Percentiles rank a stretch among this genome's conserved stretches.
Evolutionary conservation across 1,140 invertebrate genomes (phyloP).

Genomic region (Drosophila prosaltans): DNA sequence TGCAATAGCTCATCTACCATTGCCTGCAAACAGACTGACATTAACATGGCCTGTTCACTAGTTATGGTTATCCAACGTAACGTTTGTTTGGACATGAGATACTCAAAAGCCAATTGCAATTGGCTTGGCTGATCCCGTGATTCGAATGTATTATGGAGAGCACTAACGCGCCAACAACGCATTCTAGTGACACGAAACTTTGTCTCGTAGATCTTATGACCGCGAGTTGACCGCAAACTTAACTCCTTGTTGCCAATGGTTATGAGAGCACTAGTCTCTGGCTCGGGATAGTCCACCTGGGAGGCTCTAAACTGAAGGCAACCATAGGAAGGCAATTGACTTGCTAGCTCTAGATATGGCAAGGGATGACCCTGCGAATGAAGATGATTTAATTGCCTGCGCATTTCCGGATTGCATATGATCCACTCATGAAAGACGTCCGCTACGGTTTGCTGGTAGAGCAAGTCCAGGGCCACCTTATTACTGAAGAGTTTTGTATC

Average conservation of each 20-base stretch:
- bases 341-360: constrained; percentile 93
- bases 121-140: constrained; percentile 63
- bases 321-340: constrained; percentile 93
- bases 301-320: constrained; percentile 87
- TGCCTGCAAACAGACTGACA: constrained; percentile 96
- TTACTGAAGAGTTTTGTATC: constrained; percentile 93
- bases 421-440: constrained; percentile 95
- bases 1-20: constrained; percentile 97
- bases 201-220: constrained; percentile 88
- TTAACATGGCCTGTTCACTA: constrained; percentile 95
- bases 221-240: constrained; percentile 86
- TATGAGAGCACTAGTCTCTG: constrained; percentile 87
- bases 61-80: constrained; percentile 96
- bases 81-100: constrained; percentile 95
- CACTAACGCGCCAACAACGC: constrained; percentile 98
- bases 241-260: constrained; percentile 91
- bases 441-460: constrained; percentile 93
- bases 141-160: constrained; percentile 88
- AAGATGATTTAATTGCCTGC: constrained; percentile 87
- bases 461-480: constrained; percentile 91
- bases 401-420: constrained; percentile 87
- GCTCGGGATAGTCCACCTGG: constrained; percentile 88
- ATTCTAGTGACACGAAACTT: constrained; percentile 97
- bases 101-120: constrained; percentile 95
- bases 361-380: constrained; percentile 90